Conservation (phyloP, 2,113 vertebrate species). For the human (Homo sapiens) region DNA sequence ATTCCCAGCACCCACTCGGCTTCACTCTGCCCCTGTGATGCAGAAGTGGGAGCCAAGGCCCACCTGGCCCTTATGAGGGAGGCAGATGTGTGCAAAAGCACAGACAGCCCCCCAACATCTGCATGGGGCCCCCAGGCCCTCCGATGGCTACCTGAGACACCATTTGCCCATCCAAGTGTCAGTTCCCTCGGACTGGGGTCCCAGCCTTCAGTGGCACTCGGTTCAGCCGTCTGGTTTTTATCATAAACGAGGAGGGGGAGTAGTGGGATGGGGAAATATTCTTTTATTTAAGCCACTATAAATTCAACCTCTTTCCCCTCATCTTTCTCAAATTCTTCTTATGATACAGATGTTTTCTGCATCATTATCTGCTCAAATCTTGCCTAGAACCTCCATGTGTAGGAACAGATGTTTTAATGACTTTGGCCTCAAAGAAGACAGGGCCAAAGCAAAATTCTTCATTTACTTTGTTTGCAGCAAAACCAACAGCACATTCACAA, state of each 20-base stretch:
- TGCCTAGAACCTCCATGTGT: background rate
- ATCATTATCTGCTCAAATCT: background rate
- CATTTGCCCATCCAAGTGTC: background rate
- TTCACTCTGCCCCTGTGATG: background rate
- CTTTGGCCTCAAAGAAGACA: background rate
- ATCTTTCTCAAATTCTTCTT: background rate
- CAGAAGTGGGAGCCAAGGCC: background rate
- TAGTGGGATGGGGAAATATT: background rate
- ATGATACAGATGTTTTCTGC: background rate
- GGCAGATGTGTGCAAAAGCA: background rate
- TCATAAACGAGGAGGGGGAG: background rate
- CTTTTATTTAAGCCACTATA: background rate
- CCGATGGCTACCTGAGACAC: rapidly evolving
- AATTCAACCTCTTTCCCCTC: background rate
- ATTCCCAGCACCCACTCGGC: background rate
- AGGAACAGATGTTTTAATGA: background rate
- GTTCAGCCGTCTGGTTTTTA: background rate
- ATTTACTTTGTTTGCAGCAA: background rate
- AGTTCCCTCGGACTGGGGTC: rapidly evolving
- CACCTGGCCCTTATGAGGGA: background rate
- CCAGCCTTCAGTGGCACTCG: background rate
- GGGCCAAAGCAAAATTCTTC: background rate
- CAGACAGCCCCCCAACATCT: no score
- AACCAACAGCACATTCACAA: background rate
- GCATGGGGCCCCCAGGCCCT: background rate